Evolutionary conservation across 2,888 invertebrate species (phyloP), one percentile per base, ranked within the genome.

Genomic region (Corythucha ciliata): DNA sequence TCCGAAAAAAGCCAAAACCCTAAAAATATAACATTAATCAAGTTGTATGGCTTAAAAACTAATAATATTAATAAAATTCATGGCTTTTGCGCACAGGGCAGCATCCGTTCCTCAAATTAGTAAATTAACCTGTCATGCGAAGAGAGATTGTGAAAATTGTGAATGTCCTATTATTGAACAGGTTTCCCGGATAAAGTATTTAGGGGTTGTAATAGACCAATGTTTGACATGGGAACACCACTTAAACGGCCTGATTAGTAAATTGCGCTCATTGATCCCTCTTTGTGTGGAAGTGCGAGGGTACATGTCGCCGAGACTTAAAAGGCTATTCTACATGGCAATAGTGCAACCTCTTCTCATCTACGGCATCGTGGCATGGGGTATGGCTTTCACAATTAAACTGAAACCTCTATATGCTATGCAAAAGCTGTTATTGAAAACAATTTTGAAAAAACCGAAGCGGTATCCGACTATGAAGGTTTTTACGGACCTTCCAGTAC

Each of bases 281-380:
- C 12, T n/a, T n/a, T 29, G 44, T 27, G 29, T 26, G 3, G 44
- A 29, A n/a, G 44, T 44, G 14, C 14, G 44, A n/a, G n/a, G 29
- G 16, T 29, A 26, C 33, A 46, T 34, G 46, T 5, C 46, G 34
- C 34, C 12, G n/a, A 46, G 36, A 18, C 24, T 33, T 3, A 46
- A 46, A 33, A 46, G 3, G 6, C 46, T 33, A 3, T 46, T 46
- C 21, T 46, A 46, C 14, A 22, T 18, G 3, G 46, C 34, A 2
- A 32, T 46, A 2, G 36, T 46, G 16, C 46, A 46, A 14, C 34
- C 46, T n/a, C 20, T 46, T 22, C 22, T 34, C 14, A 22, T 34
- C 8, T 34, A 46, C 22, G 36, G 46, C 24, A 46, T 46, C 7
- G 46, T 46, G 14, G 34, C 46, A 18, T 34, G 34, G 46, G 46